Evolutionary conservation across 2,113 vertebrate species (phyloP), one percentile per base, ranked within the genome.

Genomic region (Mesitornis unicolor): DNA sequence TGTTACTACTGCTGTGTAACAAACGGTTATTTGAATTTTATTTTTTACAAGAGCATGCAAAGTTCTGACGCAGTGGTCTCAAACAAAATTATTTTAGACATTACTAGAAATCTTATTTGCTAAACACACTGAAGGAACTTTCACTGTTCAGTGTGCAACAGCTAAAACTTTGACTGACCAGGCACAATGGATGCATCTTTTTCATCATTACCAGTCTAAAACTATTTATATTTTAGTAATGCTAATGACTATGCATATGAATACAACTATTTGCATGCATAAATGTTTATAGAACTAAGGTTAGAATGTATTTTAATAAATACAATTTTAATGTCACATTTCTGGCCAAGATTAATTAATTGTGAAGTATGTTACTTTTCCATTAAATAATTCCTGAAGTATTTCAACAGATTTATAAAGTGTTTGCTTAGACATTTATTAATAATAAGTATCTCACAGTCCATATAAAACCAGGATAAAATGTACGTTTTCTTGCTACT

Each of bases 11-110:
- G 22, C 28, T 38, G 4, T 75, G 53, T 65, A 95, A 95, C 70
- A 83, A 91, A 64, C 57, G 14, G 24, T 78, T 93, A 94, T 82
- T 95, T 95, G 35, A 28, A 48, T 73, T 95, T 64, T 89, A 54
- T 50, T 87, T 88, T 82, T 93, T 48, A 5, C 8, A 94, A 90
- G n/a, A 64, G 64, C 51, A 84, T 45, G 29, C 60, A 61, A 93
- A 79, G 40, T 77, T 57, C 69, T 73, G 48, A 84, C 82, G 54
- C 74, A 90, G n/a, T 68, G 89, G 60, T 56, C 38, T 84, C 28
- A 71, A 90, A 76, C 16, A 69, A 80, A 78, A 61, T 15, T 16
- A 36, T 17, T 93, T 86, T 71, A 90, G 36, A 64, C 43, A 81
- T 36, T 61, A 61, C 33, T 36, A 36, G 47, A 88, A 74, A 54